phyloP scores from a whole-genome alignment of 35 echinoderm and acorn worm genomes.

The Lytechinus variegatus region DNA sequence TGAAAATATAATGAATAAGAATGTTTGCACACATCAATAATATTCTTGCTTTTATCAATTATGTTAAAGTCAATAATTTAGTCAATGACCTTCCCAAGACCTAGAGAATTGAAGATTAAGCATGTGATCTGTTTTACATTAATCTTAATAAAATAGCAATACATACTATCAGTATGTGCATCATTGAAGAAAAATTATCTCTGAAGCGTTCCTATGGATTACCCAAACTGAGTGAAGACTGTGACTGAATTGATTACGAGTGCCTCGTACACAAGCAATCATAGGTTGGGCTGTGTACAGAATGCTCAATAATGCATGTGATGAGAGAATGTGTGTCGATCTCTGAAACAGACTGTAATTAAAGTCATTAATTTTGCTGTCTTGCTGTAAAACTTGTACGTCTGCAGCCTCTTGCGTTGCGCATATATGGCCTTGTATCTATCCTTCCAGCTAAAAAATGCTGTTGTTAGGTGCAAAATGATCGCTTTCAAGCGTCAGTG shows the following conservation, averaged over 20 bases:
- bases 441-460: neutral
- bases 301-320: neutral
- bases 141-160: too few relatives aligned
- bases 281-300: neutral
- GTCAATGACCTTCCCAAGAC: too few relatives aligned
- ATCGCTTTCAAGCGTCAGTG: constrained; percentile 1
- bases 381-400: neutral
- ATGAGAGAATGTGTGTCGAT: neutral
- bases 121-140: too few relatives aligned
- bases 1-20: too few relatives aligned
- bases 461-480: constrained; percentile 18
- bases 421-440: neutral
- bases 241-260: neutral
- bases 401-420: neutral
- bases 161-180: too few relatives aligned
- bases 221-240: constrained; percentile 9
- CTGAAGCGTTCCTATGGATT: neutral
- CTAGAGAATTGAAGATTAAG: too few relatives aligned
- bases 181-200: neutral
- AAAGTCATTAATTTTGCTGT: neutral
- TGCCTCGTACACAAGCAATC: neutral
- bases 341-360: neutral
- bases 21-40: too few relatives aligned
- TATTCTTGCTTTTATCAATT: too few relatives aligned
- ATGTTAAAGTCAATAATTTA: too few relatives aligned